Evolutionary conservation across 2,797 vertebrate species (phyloP), one percentile per base, ranked within the genome.

Genomic region (Malacoctenus gilli): DNA sequence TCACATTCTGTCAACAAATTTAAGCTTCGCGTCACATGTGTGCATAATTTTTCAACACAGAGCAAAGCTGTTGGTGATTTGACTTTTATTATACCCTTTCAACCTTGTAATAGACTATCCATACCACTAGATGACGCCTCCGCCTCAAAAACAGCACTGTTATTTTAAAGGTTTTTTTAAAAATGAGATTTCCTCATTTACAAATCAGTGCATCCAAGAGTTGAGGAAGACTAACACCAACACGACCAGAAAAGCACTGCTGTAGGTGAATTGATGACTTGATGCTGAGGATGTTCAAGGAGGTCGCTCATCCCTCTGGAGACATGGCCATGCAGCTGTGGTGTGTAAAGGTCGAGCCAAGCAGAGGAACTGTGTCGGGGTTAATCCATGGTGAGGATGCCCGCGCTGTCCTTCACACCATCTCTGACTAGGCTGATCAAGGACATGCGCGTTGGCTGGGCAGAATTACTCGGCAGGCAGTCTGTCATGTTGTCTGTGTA

Each of bases 251-350:
- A n/a, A n/a, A n/a, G n/a, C n/a, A 19, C 7, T 3, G 12, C 13
- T 40, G 31, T 53, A 68, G 16, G 64, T 28, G n/a, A 63, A 54
- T 64, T 42, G 14, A 65, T 60, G 50, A 39, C 22, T 66, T 5
- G 9, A 28, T 21, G 39, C 43, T 69, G 65, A 65, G 59, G 53
- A 68, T 85, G 79, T 59, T 70, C 66, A 86, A 82, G 37, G 75
- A 79, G 82, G 77, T 83, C 81, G 77, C 15, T 52, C 70, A 51
- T 71, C 49, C 58, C 74, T 66, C 31, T 72, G 71, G 77, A 79
- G 81, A 81, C 72, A 40, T 68, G 71, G 75, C 69, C 75, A 40
- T 23, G 52, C 39, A 54, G 59, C 67, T 67, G 68, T 32, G 25
- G 9, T 28, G 47, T 55, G 62, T 50, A 56, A 47, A 16, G 38